phyloP scores from a whole-genome alignment of 2,888 invertebrate species.

The Brachyptera risi region DNA sequence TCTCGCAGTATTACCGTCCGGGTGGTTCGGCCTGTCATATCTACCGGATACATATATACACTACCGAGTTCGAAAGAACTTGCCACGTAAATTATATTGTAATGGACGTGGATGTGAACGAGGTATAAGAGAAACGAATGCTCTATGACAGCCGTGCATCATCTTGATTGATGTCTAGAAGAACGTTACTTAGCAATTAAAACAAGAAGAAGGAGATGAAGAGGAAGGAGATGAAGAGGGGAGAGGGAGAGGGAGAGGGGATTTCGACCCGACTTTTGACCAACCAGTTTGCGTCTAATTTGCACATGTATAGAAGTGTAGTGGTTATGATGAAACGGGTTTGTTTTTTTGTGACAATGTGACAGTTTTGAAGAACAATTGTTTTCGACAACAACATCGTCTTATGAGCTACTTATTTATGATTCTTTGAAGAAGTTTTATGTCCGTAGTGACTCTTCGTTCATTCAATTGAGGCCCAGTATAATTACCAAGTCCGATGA shows the following conservation, averaged over 20 bases:
- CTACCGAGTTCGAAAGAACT: slow-evolving; percentile 24
- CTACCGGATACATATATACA: too few relatives aligned
- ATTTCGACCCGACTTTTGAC: slow-evolving; percentile 18
- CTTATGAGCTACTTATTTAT: too few relatives aligned
- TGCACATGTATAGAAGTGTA: slow-evolving; percentile 30
- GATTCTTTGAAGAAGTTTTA: too few relatives aligned
- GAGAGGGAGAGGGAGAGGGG: slow-evolving; percentile 3
- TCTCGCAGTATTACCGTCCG: too few relatives aligned
- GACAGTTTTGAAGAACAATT: too few relatives aligned
- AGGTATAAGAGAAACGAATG: slow-evolving; percentile 16
- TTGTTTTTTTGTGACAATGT: slow-evolving; percentile 4
- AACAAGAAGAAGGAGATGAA: slow-evolving; percentile 42
- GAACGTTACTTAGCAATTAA: slow-evolving; percentile 49
- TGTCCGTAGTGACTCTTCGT: too few relatives aligned
- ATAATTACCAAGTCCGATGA: too few relatives aligned
- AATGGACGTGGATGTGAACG: slow-evolving; percentile 27
- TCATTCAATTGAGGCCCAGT: too few relatives aligned
- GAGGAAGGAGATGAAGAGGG: slow-evolving; percentile 3
- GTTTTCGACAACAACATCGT: too few relatives aligned
- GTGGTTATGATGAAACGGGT: slow-evolving; percentile 4
- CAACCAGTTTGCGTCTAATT: slow-evolving; percentile 28
- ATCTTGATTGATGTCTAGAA: slow-evolving; percentile 48
- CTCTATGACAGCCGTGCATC: slow-evolving; percentile 48
- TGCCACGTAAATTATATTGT: slow-evolving; percentile 29
- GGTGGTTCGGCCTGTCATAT: too few relatives aligned